Evolutionary conservation across 1,140 invertebrate genomes (phyloP), one percentile per base, ranked within the genome.

Genomic region (Cryptotermes secundus): DNA sequence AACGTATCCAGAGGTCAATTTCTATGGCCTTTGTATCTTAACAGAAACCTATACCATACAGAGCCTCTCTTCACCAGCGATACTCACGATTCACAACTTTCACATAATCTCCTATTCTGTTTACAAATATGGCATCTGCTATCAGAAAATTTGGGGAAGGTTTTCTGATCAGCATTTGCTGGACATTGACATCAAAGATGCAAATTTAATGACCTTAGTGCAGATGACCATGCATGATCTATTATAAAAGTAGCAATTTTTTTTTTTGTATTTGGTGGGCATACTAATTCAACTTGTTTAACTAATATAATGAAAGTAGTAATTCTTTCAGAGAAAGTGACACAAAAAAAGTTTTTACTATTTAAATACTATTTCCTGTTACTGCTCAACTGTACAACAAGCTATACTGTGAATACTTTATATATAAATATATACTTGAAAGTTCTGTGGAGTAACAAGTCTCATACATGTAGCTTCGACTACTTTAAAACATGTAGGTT

Each of bases 121-220:
- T 72, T 0, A 31, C 9, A 9, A 26, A 59, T 34, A 49, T 82
- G 42, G 34, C 81, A 45, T 45, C 49, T 84, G 83, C 83, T 80
- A 72, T 31, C 83, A 84, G 87, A 87, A 89, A 90, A 90, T 89
- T 90, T 85, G 89, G 89, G 89, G 89, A 90, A 90, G 89, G 87
- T 90, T 90, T 90, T 87, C 84, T 85, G 88, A 88, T 88, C 86
- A 85, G 87, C 83, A 85, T 83, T 38, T 85, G 34, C 53, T 31
- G n/a, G n/a, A 72, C 59, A 9, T 14, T 72, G 59, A 72, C 26
- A 72, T 14, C 9, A 59, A 59, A 42, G 19, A n/a, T 22, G 24
- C 19, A 59, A 12, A 7, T 59, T 59, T 59, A 22, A 59, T 7
- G 53, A 59, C 53, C 24, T 42, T 19, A 72, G 26, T 31, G n/a